Evolutionary conservation across 1,140 invertebrate species (phyloP).

Genomic region (Brachionus calyciflorus): DNA sequence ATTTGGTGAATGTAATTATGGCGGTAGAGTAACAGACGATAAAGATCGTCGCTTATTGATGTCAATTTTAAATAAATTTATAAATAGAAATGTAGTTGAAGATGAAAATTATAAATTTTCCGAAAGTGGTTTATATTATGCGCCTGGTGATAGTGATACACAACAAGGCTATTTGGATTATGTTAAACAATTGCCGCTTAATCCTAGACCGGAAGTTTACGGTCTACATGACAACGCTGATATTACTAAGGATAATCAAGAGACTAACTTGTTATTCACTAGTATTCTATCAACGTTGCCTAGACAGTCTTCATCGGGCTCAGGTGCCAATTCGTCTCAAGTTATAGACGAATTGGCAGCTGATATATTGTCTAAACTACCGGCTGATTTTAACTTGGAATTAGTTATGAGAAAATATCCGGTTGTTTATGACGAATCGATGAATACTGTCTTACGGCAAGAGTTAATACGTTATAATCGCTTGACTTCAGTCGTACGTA

Average conservation of each 20-base stretch:
- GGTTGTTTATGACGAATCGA: constrained; percentile 54
- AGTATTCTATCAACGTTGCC: constrained; percentile 82
- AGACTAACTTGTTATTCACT: constrained; percentile 74
- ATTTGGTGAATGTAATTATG: constrained; percentile 63
- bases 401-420: constrained; percentile 52
- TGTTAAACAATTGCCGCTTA: constrained; percentile 73
- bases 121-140: constrained; percentile 69
- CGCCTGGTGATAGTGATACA: constrained; percentile 70
- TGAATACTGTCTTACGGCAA: constrained; percentile 88
- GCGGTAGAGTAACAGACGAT: constrained; percentile 47
- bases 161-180: constrained; percentile 68
- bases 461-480: constrained; percentile 83
- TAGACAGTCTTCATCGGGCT: constrained; percentile 53
- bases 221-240: constrained; percentile 90
- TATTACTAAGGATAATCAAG: constrained; percentile 85
- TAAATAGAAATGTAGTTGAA: constrained; percentile 55
- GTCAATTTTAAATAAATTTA: constrained; percentile 75
- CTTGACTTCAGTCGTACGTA: constrained; percentile 70
- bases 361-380: constrained; percentile 72
- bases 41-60: constrained; percentile 66
- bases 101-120: constrained; percentile 60
- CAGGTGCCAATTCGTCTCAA: constrained; percentile 66
- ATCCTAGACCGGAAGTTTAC: constrained; percentile 79
- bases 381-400: constrained; percentile 71
- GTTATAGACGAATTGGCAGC: constrained; percentile 66